phyloP scores from a whole-genome alignment of 2,113 vertebrate species.

The Cromileptes altivelis region DNA sequence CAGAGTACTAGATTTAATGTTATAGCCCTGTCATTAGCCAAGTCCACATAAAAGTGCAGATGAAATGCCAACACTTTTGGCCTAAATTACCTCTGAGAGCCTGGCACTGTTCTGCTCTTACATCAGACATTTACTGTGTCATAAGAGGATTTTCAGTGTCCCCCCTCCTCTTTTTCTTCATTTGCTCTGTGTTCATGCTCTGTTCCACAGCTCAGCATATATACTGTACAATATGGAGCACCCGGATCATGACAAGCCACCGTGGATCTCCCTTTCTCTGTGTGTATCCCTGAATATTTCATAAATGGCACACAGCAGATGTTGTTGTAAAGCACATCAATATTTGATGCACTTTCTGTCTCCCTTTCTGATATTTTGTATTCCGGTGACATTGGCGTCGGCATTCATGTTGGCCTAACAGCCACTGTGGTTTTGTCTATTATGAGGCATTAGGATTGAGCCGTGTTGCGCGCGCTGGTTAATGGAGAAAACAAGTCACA shows the following conservation, averaged over 20 bases:
- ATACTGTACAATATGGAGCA: constrained; percentile 58
- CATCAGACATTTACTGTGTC: constrained; percentile 16
- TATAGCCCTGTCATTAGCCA: constrained; percentile 31
- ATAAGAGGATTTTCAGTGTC: constrained; percentile 39
- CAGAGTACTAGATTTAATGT: constrained; percentile 2
- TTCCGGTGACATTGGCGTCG: constrained; percentile 55
- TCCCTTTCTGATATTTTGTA: constrained; percentile 68
- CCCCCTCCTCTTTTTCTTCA: not conserved
- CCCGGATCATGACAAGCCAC: constrained; percentile 62
- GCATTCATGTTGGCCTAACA: constrained; percentile 47
- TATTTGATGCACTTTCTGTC: constrained; percentile 73
- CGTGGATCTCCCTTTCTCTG: constrained; percentile 36
- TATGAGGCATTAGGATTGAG: constrained; percentile 57
- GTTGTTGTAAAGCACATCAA: constrained; percentile 76
- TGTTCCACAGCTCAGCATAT: constrained; percentile 60
- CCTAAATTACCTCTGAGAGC: constrained; percentile 41
- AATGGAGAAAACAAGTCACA: constrained; percentile 70
- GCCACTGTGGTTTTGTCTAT: constrained; percentile 55
- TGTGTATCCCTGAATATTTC: constrained; percentile 77
- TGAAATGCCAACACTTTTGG: constrained; percentile 40
- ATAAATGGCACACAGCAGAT: constrained; percentile 72
- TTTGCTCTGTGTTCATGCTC: constrained; percentile 35
- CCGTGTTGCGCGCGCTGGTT: constrained; percentile 24
- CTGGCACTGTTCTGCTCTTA: constrained; percentile 12
- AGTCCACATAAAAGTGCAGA: constrained; percentile 37